Evolutionary conservation across 2,797 vertebrate species (phyloP), one percentile per base, ranked within the genome.

Genomic region (Eulemur rubriventer): DNA sequence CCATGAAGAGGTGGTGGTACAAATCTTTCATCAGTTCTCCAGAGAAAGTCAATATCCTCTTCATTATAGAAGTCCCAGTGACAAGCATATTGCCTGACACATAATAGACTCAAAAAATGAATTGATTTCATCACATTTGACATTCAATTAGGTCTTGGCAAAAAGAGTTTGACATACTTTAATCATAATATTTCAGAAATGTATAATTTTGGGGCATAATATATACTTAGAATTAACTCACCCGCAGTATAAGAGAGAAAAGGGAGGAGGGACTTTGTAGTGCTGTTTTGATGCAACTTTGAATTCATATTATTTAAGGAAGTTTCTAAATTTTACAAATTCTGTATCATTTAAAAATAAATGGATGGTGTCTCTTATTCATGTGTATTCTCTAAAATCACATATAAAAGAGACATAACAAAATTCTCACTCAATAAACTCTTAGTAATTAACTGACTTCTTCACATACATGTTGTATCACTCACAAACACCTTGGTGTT

Each of bases 371-470:
- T 93, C 48, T 97, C 20, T 91, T 69, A 70, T 35, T 89, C 80
- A 61, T 63, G 4, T 50, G 2, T 61, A 81, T 61, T 91, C 30
- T 87, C 70, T 67, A 38, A 82, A 89, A 41, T 28, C 50, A 69
- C 76, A 28, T 43, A 69, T 46, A 4, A 96, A 67, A 57, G 17
- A 95, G 7, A 18, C 48, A 63, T 79, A 95, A 61, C 33, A 85
- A 73, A 89, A 81, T 81, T 81, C 35, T 35, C 9, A 76, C 22
- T 91, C 81, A 52, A 6, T 69, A 81, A 72, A 87, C 14, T 95
- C 38, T 67, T 93, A 26, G 4, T 59, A 94, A 95, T 88, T 94
- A 96, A 89, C n/a, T 75, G 89, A 85, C 85, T 28, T 83, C 75
- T 70, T 92, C 16, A 59, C 8, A 1, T 38, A 38, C 9, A 20